A percentile compares a stretch with the other conserved stretches of the same genome.
Conservation (phyloP, 2,797 vertebrate genomes). For the Carcharodon carcharias region DNA sequence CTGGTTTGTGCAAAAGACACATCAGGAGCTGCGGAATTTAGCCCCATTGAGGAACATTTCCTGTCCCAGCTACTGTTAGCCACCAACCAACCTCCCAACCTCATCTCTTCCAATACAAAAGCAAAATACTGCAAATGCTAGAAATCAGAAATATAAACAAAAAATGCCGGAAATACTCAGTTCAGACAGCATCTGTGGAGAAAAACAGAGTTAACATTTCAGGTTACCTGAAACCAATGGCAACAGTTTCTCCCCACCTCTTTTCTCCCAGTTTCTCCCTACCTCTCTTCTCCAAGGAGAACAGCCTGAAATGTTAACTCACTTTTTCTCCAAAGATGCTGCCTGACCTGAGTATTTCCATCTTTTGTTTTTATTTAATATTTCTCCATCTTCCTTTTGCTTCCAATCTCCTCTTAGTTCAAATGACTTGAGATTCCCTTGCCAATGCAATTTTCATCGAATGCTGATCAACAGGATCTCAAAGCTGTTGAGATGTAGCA, state of each 20-base stretch:
- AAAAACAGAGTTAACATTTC: no score
- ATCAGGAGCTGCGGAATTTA: neutral
- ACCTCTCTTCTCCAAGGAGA: no score
- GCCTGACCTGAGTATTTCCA: neutral
- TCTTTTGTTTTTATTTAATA: neutral
- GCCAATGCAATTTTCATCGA: neutral
- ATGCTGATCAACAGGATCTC: neutral
- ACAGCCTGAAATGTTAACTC: neutral
- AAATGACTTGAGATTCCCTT: neutral
- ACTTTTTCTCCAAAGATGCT: neutral
- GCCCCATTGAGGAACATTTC: neutral
- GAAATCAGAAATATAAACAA: neutral
- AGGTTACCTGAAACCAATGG: no score
- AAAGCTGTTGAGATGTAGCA: neutral
- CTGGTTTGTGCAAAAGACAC: neutral
- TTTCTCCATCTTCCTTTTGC: neutral
- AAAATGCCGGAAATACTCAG: neutral
- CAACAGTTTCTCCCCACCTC: no score
- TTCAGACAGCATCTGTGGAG: neutral
- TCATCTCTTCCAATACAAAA: neutral
- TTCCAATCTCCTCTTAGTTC: neutral
- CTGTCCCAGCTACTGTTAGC: neutral
- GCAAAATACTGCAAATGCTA: neutral
- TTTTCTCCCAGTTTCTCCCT: no score
- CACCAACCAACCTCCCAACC: neutral